Percentiles rank a stretch among this genome's conserved stretches.
Conservation (phyloP, 2,113 vertebrate genomes). For the Pangasianodon gigas region DNA sequence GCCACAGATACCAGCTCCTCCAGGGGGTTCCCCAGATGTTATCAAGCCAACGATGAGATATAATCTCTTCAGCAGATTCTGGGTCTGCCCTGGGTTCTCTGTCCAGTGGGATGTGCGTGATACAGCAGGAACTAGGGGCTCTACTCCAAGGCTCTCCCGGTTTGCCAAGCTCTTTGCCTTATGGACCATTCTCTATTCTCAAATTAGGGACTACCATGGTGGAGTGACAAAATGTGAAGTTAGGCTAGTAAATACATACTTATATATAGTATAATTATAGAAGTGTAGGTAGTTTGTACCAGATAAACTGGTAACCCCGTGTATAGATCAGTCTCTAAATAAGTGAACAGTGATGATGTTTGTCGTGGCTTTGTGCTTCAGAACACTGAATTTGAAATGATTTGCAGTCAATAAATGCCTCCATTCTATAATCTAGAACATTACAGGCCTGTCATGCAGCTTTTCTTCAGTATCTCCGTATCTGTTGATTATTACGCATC, state of each 20-base stretch:
- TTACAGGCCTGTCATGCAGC: neutral
- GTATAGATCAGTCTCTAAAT: neutral
- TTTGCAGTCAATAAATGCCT: neutral
- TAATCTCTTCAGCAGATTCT: neutral
- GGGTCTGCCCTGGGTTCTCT: neutral
- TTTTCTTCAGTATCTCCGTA: neutral
- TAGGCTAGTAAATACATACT: neutral
- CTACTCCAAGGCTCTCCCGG: neutral
- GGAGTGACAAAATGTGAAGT: neutral
- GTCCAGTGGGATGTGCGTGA: neutral
- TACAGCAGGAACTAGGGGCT: neutral
- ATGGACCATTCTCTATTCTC: neutral
- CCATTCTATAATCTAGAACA: neutral
- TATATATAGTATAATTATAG: neutral
- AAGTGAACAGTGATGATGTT: neutral
- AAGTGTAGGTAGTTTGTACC: neutral
- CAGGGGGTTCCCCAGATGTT: neutral
- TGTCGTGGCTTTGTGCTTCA: neutral
- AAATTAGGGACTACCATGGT: neutral
- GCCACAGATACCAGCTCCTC: neutral
- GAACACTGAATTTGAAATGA: neutral
- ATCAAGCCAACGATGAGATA: neutral
- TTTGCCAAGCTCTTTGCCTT: neutral
- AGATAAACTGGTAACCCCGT: neutral
- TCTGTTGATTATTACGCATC: neutral